Base-by-base conservation (phyloP, 1,140 invertebrate genomes). In the Drosophila obscura region DNA sequence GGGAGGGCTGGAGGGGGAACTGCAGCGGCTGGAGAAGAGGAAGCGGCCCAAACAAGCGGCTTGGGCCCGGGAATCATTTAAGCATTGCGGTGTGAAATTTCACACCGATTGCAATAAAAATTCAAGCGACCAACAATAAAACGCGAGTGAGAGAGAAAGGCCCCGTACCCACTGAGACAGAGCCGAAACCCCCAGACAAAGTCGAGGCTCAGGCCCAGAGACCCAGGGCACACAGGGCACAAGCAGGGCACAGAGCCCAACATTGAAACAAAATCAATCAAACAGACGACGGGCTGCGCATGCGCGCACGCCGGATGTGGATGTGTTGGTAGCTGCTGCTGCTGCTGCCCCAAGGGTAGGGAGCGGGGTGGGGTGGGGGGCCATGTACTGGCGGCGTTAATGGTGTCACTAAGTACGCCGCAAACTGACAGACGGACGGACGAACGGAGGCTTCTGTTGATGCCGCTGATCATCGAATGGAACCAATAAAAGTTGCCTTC, bases 41-140 rank as follows among this genome's bases (percentile, higher is more conserved):
- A 53, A 60, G 73, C 55, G 35, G 35, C 35, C 35, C 11, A 39
- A 39, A 39, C 35, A 39, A 39, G 35, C 57, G 73, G 60, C 72
- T 65, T 45, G 72, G 58, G 53, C 58, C 45, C 76, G 61, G 80
- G 68, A 88, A 88, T 88, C 83, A 88, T 91, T 91, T 91, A 87
- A 84, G 84, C 89, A 87, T 87, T 80, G 74, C 89, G 90, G 90
- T 91, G 90, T 91, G 90, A 91, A 91, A 91, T 91, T 91, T 91
- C 90, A 91, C 90, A 91, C 90, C 89, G 84, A 88, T 88, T 71
- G 83, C 79, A 88, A 88, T 88, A 88, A 91, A 91, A 90, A 80
- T 74, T 77, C 69, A 89, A 78, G 35, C 73, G 56, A 43, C 63
- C 61, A 81, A 87, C 62, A 78, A 77, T 67, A 79, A 77, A 80